Conservation (phyloP, 1,140 invertebrate genomes). For the Eumeta japonica region DNA sequence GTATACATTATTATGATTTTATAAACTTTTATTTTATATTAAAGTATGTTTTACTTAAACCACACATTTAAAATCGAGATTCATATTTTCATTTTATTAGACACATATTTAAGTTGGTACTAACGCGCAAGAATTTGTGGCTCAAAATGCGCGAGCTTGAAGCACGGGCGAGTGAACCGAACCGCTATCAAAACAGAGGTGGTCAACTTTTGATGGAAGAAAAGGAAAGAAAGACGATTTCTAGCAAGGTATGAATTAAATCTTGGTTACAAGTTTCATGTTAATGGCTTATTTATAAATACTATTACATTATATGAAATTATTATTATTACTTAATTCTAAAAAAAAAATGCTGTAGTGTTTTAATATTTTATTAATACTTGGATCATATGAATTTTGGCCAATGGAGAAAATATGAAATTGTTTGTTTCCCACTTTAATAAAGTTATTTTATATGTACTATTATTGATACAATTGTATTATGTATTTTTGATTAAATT, state of each 20-base stretch:
- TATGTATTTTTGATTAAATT: too few relatives aligned
- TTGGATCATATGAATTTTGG: too few relatives aligned
- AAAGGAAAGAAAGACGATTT: conserved; percentile 72
- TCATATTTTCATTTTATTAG: conserved; percentile 28
- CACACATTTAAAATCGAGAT: conserved; percentile 1
- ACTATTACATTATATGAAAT: too few relatives aligned
- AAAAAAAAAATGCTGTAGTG: too few relatives aligned
- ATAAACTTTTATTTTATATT: too few relatives aligned
- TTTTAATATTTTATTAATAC: too few relatives aligned
- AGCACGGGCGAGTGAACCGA: conserved; percentile 70
- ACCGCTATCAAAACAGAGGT: conserved; percentile 80
- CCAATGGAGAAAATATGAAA: too few relatives aligned
- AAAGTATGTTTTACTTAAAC: neutral
- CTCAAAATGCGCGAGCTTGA: conserved; percentile 69
- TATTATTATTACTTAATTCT: too few relatives aligned
- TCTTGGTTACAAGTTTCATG: conserved; percentile 1
- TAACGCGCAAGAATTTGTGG: conserved; percentile 64
- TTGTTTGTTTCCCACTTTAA: too few relatives aligned
- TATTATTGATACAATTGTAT: too few relatives aligned
- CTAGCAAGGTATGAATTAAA: conserved; percentile 55
- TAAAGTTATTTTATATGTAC: too few relatives aligned
- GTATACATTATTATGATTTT: too few relatives aligned
- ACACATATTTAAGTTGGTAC: conserved; percentile 64
- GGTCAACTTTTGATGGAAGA: conserved; percentile 81
- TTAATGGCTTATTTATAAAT: neutral